Evolutionary conservation across 2,888 invertebrate genomes (phyloP), one percentile per base, ranked within the genome.

Genomic region (Cerastis rubricosa): DNA sequence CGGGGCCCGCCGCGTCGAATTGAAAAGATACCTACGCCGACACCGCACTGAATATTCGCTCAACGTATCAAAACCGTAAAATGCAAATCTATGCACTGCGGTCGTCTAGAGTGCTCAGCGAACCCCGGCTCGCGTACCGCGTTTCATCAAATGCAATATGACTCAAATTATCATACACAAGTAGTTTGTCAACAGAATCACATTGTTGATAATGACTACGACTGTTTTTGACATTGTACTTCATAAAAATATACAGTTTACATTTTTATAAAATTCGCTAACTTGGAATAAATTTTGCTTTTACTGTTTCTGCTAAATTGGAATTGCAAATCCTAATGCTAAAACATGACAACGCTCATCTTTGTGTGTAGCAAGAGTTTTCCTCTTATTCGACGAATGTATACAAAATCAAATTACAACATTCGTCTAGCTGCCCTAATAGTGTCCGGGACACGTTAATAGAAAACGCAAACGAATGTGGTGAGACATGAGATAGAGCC

Each of bases 31-130:
- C 95, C 95, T 95, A 95, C 92, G 91, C 94, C 94, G 93, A 95
- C 95, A 95, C 95, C 92, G 93, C 93, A 93, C 94, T 96, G 95
- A 95, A 96, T 96, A 95, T 96, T 95, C 96, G 95, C 94, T 93
- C 94, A 88, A 95, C 94, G 94, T 96, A 96, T 96, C 95, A 96
- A 96, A 96, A 95, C 95, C 92, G 95, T 95, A 96, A 96, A 96
- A 96, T 96, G 96, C 96, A 96, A 96, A 96, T 96, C 95, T 95
- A 95, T 95, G 95, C 96, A 94, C 94, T 94, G 94, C 93, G 95
- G 94, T 94, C 93, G 94, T 95, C 95, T 95, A 94, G 93, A 93
- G 95, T 94, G 91, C 95, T 94, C 93, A 90, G 91, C 90, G 90
- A 91, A 91, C 88, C 91, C 87, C 89, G 89, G 88, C 87, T 90